These are phyloP conservation scores for Drosophila acutilabella DNA, from an alignment of 2,888 invertebrate species.

Conservation along the genomic window DNA sequence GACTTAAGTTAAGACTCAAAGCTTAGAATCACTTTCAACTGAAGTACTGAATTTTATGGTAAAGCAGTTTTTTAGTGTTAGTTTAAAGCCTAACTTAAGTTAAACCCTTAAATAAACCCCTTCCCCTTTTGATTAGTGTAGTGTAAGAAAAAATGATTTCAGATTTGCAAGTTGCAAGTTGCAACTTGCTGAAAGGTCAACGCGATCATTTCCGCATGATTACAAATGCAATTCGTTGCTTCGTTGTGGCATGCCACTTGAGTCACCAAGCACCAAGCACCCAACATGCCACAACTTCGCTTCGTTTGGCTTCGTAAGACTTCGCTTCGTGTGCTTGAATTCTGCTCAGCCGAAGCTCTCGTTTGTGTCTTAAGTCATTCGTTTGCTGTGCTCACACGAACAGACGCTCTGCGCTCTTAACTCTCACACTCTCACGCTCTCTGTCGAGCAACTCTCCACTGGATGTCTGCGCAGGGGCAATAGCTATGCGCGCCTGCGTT, in stretches of 20 bases:
- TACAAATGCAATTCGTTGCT: conserved; percentile 74
- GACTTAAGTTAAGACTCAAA: neutral
- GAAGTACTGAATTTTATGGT: too few relatives aligned
- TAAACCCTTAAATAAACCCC: neutral
- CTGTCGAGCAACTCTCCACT: conserved; percentile 56
- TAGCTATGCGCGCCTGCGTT: conserved; percentile 53
- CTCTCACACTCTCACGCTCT: conserved; percentile 9
- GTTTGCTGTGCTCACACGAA: conserved; percentile 9
- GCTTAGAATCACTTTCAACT: too few relatives aligned
- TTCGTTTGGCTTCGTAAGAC: neutral
- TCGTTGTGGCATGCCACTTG: conserved; percentile 40
- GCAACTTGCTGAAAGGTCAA: conserved; percentile 82
- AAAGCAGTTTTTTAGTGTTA: neutral
- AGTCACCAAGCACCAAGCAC: conserved; percentile 33
- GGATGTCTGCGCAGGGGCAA: conserved; percentile 43
- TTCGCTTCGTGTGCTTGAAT: conserved; percentile 22
- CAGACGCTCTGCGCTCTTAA: conserved; percentile 11
- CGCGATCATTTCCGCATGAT: conserved; percentile 84
- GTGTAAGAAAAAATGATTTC: neutral
- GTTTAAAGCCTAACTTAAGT: neutral
- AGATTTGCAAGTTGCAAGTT: conserved; percentile 44
- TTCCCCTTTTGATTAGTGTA: neutral
- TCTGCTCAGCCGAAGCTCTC: conserved; percentile 31
- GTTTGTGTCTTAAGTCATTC: conserved; percentile 58
- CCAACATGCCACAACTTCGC: conserved; percentile 1